phyloP scores from a whole-genome alignment of 2,888 invertebrate genomes.

The Drosophila cracens region DNA sequence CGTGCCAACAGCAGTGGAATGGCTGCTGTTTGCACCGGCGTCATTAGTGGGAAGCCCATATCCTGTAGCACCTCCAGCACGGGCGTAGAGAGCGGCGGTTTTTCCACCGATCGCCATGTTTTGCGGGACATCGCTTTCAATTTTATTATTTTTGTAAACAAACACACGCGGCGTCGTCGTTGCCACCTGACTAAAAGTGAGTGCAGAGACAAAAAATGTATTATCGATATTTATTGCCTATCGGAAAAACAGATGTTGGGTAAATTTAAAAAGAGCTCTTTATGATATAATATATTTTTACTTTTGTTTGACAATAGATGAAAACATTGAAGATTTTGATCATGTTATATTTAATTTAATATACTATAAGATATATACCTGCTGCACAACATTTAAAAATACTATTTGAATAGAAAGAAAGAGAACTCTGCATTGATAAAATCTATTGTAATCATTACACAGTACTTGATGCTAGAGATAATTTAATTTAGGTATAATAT shows the following conservation, averaged over 20 bases:
- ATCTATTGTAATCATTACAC: too few species aligned
- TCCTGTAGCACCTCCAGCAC: conserved; percentile 86
- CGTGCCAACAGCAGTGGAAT: conserved; percentile 94
- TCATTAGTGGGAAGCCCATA: conserved; percentile 87
- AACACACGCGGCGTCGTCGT: conserved; percentile 51
- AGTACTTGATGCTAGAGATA: too few species aligned
- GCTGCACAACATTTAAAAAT: too few species aligned
- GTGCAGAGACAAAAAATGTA: not conserved
- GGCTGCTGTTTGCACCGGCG: conserved; percentile 92
- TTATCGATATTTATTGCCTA: conserved; percentile 25
- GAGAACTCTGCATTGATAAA: too few species aligned
- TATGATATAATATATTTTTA: not conserved
- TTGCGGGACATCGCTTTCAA: conserved; percentile 78
- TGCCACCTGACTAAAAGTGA: conserved; percentile 38
- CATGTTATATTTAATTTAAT: conserved; percentile 68
- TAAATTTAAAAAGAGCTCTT: not conserved
- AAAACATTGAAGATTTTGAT: conserved; percentile 21
- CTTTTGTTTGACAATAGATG: not conserved
- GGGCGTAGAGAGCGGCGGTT: conserved; percentile 85
- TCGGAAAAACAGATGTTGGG: conserved; percentile 4
- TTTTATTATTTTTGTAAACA: conserved; percentile 41
- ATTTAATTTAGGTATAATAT: not conserved
- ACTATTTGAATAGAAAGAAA: too few species aligned
- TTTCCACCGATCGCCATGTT: conserved; percentile 85
- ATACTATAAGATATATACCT: conserved; percentile 71